A percentile compares a stretch with the other conserved stretches of the same genome.
These are phyloP conservation scores for Amblyjoppa proteus DNA, from an alignment of 2,888 invertebrate species.

Conservation along the genomic window DNA sequence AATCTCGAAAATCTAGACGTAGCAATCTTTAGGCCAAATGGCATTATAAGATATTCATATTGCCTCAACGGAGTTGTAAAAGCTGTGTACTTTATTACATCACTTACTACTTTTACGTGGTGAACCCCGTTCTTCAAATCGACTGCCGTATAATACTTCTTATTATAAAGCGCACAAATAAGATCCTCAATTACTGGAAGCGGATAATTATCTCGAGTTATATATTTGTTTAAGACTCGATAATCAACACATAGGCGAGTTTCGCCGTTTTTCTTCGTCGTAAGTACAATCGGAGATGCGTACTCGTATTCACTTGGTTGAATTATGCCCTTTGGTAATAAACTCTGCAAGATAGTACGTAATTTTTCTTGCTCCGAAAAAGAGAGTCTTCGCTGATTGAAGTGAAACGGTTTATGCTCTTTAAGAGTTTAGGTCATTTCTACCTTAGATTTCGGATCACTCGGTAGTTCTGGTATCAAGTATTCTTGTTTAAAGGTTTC, in stretches of 20 bases:
- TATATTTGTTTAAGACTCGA: slow-evolving; percentile 51
- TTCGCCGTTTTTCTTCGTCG: slow-evolving; percentile 66
- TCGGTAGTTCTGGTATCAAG: slow-evolving; percentile 36
- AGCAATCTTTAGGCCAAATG: slow-evolving; percentile 51
- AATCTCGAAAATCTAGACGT: slow-evolving; percentile 48
- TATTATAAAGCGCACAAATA: slow-evolving; percentile 43
- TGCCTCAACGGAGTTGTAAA: slow-evolving; percentile 49
- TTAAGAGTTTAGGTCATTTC: slow-evolving; percentile 53
- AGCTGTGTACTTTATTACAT: slow-evolving; percentile 4
- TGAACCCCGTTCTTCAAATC: slow-evolving; percentile 56
- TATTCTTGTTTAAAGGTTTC: slow-evolving; percentile 52
- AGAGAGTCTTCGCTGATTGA: slow-evolving; percentile 57
- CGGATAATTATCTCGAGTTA: slow-evolving; percentile 60
- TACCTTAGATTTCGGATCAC: slow-evolving; percentile 39
- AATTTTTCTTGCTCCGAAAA: slow-evolving; percentile 58
- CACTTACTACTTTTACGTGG: slow-evolving; percentile 26
- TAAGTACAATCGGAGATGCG: slow-evolving; percentile 61
- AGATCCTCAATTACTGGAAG: slow-evolving; percentile 62
- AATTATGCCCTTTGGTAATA: slow-evolving; percentile 57
- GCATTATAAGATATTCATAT: slow-evolving; percentile 55
- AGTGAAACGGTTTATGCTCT: slow-evolving; percentile 55
- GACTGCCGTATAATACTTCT: slow-evolving; percentile 53
- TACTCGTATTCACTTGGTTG: slow-evolving; percentile 59
- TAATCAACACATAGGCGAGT: slow-evolving; percentile 65
- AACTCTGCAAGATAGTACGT: slow-evolving; percentile 55